Conservation (phyloP, 2,113 vertebrate species). For the Microtus oregoni region DNA sequence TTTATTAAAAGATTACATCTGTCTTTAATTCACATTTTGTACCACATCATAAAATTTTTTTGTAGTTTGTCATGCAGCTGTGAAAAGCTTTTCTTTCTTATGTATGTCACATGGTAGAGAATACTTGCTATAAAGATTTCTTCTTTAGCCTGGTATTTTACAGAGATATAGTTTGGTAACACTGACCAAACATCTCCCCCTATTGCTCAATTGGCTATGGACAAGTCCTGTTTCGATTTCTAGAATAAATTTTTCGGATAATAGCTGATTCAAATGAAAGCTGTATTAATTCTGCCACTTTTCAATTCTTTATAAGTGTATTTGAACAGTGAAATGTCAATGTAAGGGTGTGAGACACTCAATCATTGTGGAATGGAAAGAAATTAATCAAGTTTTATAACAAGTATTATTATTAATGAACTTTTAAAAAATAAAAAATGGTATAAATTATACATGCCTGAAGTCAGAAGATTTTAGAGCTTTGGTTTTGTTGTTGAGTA, state of each 20-base stretch:
- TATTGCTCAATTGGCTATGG: slow-evolving; percentile 25
- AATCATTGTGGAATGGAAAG: slow-evolving; percentile 21
- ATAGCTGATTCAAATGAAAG: slow-evolving; percentile 58
- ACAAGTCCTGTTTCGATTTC: slow-evolving; percentile 63
- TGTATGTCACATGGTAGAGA: not conserved
- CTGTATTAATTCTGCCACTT: slow-evolving; percentile 49
- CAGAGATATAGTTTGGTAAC: slow-evolving; percentile 51
- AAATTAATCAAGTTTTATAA: slow-evolving; percentile 42
- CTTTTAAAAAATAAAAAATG: not conserved
- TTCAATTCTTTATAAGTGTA: slow-evolving; percentile 60
- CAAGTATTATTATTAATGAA: not conserved
- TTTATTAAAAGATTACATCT: not conserved
- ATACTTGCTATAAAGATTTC: not conserved
- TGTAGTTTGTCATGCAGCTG: not conserved
- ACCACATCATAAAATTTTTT: not conserved
- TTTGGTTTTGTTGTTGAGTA: not conserved
- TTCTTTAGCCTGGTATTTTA: slow-evolving; percentile 62
- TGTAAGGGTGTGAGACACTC: accelerated
- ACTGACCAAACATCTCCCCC: not conserved
- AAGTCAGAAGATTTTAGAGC: not conserved
- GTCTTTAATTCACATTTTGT: slow-evolving; percentile 30
- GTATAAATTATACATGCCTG: not conserved
- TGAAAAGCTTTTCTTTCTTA: not conserved
- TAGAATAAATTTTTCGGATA: slow-evolving; percentile 14
- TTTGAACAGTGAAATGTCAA: not conserved